Base-by-base conservation (phyloP, 2,797 vertebrate genomes). In the Novumbra hubbsi region DNA sequence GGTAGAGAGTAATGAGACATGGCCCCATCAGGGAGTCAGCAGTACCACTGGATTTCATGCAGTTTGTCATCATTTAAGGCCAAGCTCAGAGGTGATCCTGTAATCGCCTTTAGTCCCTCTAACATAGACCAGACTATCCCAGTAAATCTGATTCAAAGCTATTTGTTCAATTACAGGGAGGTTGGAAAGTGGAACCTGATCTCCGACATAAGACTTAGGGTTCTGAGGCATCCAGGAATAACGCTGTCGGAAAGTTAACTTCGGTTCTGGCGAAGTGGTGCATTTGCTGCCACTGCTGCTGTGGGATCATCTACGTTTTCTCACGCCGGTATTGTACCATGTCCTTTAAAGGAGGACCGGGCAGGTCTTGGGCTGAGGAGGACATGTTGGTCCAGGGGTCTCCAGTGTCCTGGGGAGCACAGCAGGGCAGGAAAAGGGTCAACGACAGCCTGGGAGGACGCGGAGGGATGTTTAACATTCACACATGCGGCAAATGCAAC, bases 91-190 rank as follows among this genome's bases (percentile, higher is more conserved):
- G 76, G 79, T 90, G 87, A 91, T 91, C 84, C 87, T 74, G 77
- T 85, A 90, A 89, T 88, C 85, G 83, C 82, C 79, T 79, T 76
- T 57, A 55, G 38, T 16, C 67, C 34, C 75, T 79, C 80, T 88
- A 88, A 90, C 86, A 89, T 87, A 88, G 84, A 89, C 80, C 89
- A 91, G 87, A 81, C 84, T 81, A 63, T 75, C 80, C 82, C 80
- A 85, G 86, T 81, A 83, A 89, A 92, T 90, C 85, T 83, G 83
- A 91, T 90, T 90, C 87, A 87, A 87, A 84, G 84, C 85, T 90
- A 90, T 91, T 91, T 92, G 90, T 92, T 87, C 83, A 88, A 88
- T 90, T 91, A 88, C 89, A 86, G 76, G 84, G 87, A 48, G 88
- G 86, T 84, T 88, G 86, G 88, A 88, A 87, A 91, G 79, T 89